Conservation (phyloP, 2,797 vertebrate species). For the Mormyrus proboscirostris region DNA sequence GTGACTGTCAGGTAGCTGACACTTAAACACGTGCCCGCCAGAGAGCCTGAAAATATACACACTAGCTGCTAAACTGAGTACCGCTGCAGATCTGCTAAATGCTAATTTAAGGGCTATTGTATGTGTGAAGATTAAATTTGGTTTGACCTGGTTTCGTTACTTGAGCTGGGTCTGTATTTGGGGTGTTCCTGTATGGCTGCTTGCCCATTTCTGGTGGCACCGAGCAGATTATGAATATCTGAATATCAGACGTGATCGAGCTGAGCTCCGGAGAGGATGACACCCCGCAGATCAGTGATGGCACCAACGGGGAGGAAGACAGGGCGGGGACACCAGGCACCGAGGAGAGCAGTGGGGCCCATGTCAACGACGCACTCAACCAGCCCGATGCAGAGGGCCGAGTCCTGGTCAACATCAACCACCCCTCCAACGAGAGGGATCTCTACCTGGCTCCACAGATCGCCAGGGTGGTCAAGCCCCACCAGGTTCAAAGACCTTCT, state of each 20-base stretch:
- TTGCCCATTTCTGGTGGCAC: neutral
- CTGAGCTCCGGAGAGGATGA: slow-evolving; percentile 95
- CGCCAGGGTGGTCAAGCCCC: slow-evolving; percentile 88
- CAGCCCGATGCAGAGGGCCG: slow-evolving; percentile 80
- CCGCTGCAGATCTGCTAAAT: neutral
- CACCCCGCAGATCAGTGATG: slow-evolving; percentile 81
- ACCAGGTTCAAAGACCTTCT: slow-evolving; percentile 70
- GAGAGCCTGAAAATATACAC: slow-evolving; percentile 44
- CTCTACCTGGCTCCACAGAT: slow-evolving; percentile 89
- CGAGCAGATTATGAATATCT: slow-evolving; percentile 1
- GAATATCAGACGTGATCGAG: slow-evolving; percentile 82
- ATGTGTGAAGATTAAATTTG: neutral
- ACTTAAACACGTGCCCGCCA: slow-evolving; percentile 18
- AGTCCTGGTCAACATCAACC: slow-evolving; percentile 94
- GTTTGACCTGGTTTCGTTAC: neutral
- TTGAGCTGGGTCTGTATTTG: neutral
- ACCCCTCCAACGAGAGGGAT: slow-evolving; percentile 90
- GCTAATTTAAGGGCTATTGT: neutral
- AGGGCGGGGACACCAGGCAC: slow-evolving; percentile 58
- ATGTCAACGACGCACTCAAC: slow-evolving; percentile 87
- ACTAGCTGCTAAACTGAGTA: slow-evolving; percentile 34
- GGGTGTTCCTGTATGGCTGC: neutral
- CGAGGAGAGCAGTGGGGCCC: slow-evolving; percentile 89
- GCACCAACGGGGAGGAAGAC: slow-evolving; percentile 72
- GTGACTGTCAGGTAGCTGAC: neutral